These are phyloP conservation scores for Apantesis nais DNA, from an alignment of 2,888 invertebrate genomes.

Conservation along the genomic window DNA sequence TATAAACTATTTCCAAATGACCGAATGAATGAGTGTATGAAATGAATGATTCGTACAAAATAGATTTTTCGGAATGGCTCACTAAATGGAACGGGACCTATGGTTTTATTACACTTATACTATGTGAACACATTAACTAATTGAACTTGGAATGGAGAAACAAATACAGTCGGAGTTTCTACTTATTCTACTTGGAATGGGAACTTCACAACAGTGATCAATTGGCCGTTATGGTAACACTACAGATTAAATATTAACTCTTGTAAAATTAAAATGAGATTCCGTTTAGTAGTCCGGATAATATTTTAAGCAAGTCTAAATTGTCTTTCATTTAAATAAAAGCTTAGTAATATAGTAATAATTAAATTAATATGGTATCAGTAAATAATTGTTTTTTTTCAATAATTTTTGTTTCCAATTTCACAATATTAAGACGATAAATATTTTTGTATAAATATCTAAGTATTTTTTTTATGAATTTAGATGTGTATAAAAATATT, in stretches of 20 bases:
- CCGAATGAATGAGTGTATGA: not conserved
- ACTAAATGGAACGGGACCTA: not conserved
- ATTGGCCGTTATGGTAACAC: slow-evolving; percentile 1
- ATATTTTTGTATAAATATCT: not conserved
- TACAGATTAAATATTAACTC: not conserved
- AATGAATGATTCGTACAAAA: not conserved
- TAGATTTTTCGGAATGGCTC: not conserved
- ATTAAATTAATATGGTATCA: not conserved
- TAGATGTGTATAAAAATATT: not conserved
- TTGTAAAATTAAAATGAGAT: not conserved
- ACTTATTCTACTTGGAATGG: slow-evolving; percentile 18
- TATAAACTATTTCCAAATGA: not conserved
- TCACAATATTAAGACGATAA: not conserved
- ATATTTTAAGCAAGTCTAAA: not conserved
- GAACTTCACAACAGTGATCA: slow-evolving; percentile 1
- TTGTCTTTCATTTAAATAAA: not conserved
- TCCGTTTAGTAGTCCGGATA: not conserved
- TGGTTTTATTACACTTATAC: slow-evolving; percentile 25
- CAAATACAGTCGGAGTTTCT: slow-evolving; percentile 31
- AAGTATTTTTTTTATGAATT: not conserved
- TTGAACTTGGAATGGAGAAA: slow-evolving; percentile 62
- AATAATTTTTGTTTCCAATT: not conserved
- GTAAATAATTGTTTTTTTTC: not conserved
- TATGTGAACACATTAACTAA: slow-evolving; percentile 56
- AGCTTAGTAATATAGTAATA: not conserved